phyloP scores from a whole-genome alignment of 2,797 vertebrate genomes.

The Enteromius thamalakanensis region DNA sequence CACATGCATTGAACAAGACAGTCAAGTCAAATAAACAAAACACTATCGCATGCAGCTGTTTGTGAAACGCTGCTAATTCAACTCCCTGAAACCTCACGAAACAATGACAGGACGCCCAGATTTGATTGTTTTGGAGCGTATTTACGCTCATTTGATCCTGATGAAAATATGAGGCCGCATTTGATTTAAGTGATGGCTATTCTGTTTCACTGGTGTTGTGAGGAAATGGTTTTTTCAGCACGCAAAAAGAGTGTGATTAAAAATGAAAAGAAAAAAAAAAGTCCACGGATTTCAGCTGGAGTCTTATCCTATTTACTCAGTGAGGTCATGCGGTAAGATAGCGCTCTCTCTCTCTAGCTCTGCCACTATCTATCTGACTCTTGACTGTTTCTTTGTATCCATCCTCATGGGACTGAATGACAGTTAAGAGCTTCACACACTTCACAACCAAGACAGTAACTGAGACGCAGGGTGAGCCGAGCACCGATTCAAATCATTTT shows the following conservation, averaged over 20 bases:
- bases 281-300: conserved; percentile 35
- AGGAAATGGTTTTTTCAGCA: conserved; percentile 14
- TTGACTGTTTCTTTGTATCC: conserved; percentile 23
- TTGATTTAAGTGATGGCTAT: conserved; percentile 30
- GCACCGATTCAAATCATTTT: conserved; percentile 33
- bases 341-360: conserved; percentile 27
- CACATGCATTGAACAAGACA: neutral
- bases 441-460: conserved; percentile 38
- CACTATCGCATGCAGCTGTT: neutral
- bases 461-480: neutral
- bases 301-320: conserved; percentile 55
- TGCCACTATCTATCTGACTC: neutral
- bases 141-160: conserved; percentile 28
- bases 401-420: conserved; percentile 44
- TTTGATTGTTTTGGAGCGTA: conserved; percentile 36
- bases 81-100: neutral
- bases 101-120: conserved; percentile 21
- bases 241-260: conserved; percentile 22
- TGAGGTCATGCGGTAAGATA: conserved; percentile 48
- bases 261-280: conserved; percentile 15
- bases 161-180: conserved; percentile 31
- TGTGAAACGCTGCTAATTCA: neutral
- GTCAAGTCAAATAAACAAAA: neutral
- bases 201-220: conserved; percentile 28
- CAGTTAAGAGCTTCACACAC: conserved; percentile 46